These are phyloP conservation scores for Thalassaphorura encarpata DNA, from an alignment of 1,140 invertebrate genomes.

Conservation along the genomic window DNA sequence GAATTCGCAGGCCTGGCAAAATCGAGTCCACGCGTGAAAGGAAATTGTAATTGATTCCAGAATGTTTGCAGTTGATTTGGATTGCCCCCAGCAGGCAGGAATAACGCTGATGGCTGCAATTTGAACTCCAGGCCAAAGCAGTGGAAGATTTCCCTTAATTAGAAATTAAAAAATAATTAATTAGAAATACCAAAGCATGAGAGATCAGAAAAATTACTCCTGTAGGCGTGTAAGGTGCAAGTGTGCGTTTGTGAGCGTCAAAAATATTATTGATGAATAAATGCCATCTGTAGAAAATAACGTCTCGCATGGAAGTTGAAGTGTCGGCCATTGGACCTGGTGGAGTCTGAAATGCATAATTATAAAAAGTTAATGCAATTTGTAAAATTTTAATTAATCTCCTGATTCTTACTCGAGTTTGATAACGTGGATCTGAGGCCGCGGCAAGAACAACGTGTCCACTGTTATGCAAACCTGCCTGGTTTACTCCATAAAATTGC, in stretches of 20 bases:
- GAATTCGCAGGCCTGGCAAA: slow-evolving; percentile 40
- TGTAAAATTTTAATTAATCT: slow-evolving; percentile 14
- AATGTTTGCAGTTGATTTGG: slow-evolving; percentile 45
- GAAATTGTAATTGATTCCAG: slow-evolving; percentile 62
- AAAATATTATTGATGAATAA: slow-evolving; percentile 67
- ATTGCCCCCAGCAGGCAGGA: neutral
- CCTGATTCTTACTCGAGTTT: slow-evolving; percentile 34
- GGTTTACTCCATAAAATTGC: slow-evolving; percentile 40
- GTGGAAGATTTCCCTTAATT: neutral
- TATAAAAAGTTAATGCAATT: neutral
- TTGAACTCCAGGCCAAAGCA: neutral
- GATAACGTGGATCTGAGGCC: neutral
- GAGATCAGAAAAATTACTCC: neutral
- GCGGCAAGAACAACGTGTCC: slow-evolving; percentile 43
- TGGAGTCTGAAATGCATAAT: neutral
- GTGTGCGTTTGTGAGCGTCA: slow-evolving; percentile 44
- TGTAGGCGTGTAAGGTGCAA: neutral
- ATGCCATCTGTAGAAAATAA: slow-evolving; percentile 75
- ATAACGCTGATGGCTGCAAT: slow-evolving; percentile 1
- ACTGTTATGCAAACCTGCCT: slow-evolving; percentile 45
- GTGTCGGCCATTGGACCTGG: slow-evolving; percentile 35
- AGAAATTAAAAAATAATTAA: neutral
- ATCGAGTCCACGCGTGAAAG: slow-evolving; percentile 62
- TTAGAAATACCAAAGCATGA: neutral
- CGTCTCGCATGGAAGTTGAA: slow-evolving; percentile 49